Evolutionary conservation across 92 coral and sea anemone genomes (phyloP).

Genomic region (Palythoa heliodiscus): DNA sequence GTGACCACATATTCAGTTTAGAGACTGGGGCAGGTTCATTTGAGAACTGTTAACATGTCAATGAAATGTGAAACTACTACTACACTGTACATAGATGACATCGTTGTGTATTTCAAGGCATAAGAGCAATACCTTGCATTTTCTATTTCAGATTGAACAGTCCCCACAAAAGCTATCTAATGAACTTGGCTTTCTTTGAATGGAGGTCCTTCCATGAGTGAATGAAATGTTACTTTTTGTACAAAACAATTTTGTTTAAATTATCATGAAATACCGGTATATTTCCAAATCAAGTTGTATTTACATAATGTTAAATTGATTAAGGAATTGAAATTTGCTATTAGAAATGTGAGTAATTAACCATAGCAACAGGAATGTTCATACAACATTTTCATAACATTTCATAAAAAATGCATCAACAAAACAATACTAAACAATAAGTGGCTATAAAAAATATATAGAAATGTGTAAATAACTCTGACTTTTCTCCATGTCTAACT

Average conservation of each 20-base stretch:
- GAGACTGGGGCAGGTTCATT: slow-evolving; percentile 8
- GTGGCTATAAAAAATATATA: slow-evolving; percentile 25
- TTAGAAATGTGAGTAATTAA: slow-evolving; percentile 12
- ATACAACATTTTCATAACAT: neutral
- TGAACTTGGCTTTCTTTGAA: slow-evolving; percentile 18
- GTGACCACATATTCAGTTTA: slow-evolving; percentile 16
- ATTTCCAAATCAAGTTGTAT: slow-evolving; percentile 20
- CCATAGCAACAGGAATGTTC: slow-evolving; percentile 12
- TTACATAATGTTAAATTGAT: slow-evolving; percentile 24
- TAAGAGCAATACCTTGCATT: neutral
- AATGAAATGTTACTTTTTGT: slow-evolving; percentile 16
- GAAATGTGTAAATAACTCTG: slow-evolving; percentile 24
- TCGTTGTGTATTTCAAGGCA: slow-evolving; percentile 21
- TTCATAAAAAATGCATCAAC: slow-evolving; percentile 11
- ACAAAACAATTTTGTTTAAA: slow-evolving; percentile 18
- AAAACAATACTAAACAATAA: slow-evolving; percentile 4
- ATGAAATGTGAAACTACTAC: slow-evolving; percentile 7
- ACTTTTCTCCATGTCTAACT: slow-evolving; percentile 22
- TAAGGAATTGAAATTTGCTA: slow-evolving; percentile 15
- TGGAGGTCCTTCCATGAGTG: slow-evolving; percentile 23
- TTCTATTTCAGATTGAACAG: slow-evolving; percentile 9
- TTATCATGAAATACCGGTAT: slow-evolving; percentile 9
- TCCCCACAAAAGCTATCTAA: slow-evolving; percentile 4
- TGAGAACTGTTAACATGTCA: slow-evolving; percentile 5
- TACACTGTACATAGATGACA: slow-evolving; percentile 10